Percentiles rank a stretch among this genome's conserved stretches.
Evolutionary conservation across 2,888 invertebrate genomes (phyloP).

Genomic region (Idaea dimidiata): DNA sequence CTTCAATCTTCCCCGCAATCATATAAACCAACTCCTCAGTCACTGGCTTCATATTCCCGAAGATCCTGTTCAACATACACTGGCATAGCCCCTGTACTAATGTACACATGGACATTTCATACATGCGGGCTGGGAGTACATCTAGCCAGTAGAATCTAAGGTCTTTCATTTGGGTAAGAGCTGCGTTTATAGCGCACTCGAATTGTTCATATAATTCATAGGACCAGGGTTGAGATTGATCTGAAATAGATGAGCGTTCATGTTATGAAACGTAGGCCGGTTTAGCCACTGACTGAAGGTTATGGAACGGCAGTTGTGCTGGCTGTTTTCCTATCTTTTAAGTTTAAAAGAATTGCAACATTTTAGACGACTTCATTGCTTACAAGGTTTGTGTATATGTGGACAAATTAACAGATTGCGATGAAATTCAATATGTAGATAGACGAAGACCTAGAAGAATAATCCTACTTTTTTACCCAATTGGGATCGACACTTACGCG

Average conservation of each 20-base stretch:
- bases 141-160: conserved; percentile 54
- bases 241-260: conserved; percentile 29
- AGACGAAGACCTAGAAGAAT: no score
- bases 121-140: conserved; percentile 61
- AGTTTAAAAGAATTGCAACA: no score
- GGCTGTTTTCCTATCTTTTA: no score
- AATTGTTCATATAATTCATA: conserved; percentile 57
- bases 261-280: neutral
- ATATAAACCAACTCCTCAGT: conserved; percentile 60
- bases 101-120: conserved; percentile 58
- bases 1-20: conserved; percentile 55
- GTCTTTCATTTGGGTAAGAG: conserved; percentile 52
- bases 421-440: no score
- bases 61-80: conserved; percentile 51
- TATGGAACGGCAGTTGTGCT: no score
- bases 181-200: conserved; percentile 58
- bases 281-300: no score
- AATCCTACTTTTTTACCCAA: no score
- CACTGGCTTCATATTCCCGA: conserved; percentile 51
- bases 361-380: no score
- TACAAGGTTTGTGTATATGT: no score
- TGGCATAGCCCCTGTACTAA: conserved; percentile 54
- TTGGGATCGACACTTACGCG: no score
- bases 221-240: conserved; percentile 47
- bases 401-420: no score